Evolutionary conservation across 2,113 vertebrate genomes (phyloP), one percentile per base, ranked within the genome.

Genomic region (Melanerpes aurifrons): DNA sequence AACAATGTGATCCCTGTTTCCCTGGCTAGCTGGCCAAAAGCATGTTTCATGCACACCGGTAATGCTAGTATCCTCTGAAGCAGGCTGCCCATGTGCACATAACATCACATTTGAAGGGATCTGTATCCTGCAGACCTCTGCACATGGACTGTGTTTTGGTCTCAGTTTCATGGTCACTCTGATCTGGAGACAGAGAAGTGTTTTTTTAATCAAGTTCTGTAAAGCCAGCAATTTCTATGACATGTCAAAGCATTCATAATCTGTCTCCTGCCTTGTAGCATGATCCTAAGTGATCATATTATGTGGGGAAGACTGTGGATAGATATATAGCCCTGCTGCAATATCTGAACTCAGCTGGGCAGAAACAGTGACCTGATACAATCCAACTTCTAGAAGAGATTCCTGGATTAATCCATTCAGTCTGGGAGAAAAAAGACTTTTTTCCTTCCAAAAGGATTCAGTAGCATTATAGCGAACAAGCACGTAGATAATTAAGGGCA

Each of bases 301-400:
- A 9, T 0, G 0, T 1, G 6, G 80, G 48, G 50, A 31, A 91
- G 54, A 28, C 32, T 35, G 6, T 53, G 56, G 50, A 3, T 74
- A 12, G 12, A 1, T 47, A 12, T 29, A 11, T 19, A 58, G 16
- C 19, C 13, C 47, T 73, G 22, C 29, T 25, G 5, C 11, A 62
- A 4, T 14, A 10, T n/a, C 45, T 48, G 58, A 79, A 24, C 10
- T 68, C 22, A 22, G 7, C 18, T 50, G 53, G 12, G 15, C 53
- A 57, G 37, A 53, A 45, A 6, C 31, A 24, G 7, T 47, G 66
- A 37, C 28, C 24, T 40, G 40, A 8, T 82, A 10, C 26, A 50
- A 1, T 59, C 29, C 35, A 43, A 35, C 6, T 56, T 47, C 2
- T 5, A 35, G 50, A 15, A 69, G 31, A 54, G 6, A 4, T 25